Evolutionary conservation across 2,797 vertebrate species (phyloP).

Genomic region (Lacerta agilis): DNA sequence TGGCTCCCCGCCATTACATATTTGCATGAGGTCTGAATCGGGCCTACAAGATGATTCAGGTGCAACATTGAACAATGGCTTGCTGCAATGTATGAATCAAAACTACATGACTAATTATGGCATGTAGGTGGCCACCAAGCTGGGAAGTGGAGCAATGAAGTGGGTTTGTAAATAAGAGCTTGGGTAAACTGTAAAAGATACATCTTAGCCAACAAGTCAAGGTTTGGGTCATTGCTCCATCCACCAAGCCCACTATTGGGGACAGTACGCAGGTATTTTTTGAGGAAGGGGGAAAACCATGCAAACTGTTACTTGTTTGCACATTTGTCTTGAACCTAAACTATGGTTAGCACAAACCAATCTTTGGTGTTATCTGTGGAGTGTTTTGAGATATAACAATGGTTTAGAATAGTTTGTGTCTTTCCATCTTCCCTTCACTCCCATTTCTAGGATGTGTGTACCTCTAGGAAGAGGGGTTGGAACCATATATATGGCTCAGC

Average conservation of each 20-base stretch:
- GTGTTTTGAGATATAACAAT: not conserved
- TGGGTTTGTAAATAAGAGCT: not conserved
- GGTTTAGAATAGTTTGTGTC: not conserved
- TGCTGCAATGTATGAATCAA: not conserved
- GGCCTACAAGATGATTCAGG: not conserved
- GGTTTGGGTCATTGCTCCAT: not conserved
- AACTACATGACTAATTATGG: not conserved
- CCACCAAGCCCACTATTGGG: not conserved
- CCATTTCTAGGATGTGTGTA: not conserved
- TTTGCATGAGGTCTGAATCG: not conserved
- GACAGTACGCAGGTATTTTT: not conserved
- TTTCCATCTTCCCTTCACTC: not conserved
- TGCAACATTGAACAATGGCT: not conserved
- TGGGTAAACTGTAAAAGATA: not conserved
- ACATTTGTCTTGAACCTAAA: not conserved
- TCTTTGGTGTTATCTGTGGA: not conserved
- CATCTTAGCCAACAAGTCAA: not conserved
- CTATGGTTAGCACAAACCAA: not conserved
- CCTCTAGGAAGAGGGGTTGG: not conserved
- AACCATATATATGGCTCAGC: too few relatives aligned
- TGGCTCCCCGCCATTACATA: too few relatives aligned
- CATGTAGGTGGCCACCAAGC: too few relatives aligned
- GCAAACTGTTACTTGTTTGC: not conserved
- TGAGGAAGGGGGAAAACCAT: not conserved
- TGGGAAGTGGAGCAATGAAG: not conserved